Evolutionary conservation across 2,797 vertebrate species (phyloP).

Genomic region (Rhinoraja longicauda): DNA sequence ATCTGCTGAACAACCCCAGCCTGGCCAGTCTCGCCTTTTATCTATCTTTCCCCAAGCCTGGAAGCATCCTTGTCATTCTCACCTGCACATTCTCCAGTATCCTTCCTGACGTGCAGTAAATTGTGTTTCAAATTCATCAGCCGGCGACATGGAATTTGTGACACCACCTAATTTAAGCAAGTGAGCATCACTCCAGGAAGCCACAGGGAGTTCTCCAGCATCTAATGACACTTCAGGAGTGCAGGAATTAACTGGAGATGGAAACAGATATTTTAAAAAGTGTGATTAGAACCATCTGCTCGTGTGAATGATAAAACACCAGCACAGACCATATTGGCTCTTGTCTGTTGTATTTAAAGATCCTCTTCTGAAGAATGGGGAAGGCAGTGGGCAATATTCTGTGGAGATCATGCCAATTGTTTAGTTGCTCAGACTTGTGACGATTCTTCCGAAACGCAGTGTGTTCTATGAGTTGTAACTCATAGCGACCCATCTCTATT

Average conservation of each 20-base stretch:
- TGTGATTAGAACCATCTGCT: neutral
- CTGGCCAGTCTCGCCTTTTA: too few relatives aligned
- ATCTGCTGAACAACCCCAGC: too few relatives aligned
- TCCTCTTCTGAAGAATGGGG: neutral
- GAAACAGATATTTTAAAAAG: neutral
- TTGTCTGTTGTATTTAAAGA: neutral
- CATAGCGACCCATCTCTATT: neutral
- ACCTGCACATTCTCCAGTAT: too few relatives aligned
- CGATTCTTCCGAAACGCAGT: neutral
- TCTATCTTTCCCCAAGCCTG: too few relatives aligned
- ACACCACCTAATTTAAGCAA: neutral
- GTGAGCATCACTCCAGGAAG: neutral
- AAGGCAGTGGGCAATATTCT: neutral
- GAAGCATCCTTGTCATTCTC: too few relatives aligned
- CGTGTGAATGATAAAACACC: neutral
- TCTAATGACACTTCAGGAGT: neutral
- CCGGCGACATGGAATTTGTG: neutral
- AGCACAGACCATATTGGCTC: neutral
- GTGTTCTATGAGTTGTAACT: neutral
- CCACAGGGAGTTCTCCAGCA: neutral
- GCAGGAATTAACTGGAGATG: too few relatives aligned
- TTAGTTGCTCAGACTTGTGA: neutral
- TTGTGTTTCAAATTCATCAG: neutral
- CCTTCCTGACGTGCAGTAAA: too few relatives aligned
- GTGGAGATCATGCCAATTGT: neutral